Evolutionary conservation across 2,797 vertebrate genomes (phyloP).

Genomic region (Anomalospiza imberbis): DNA sequence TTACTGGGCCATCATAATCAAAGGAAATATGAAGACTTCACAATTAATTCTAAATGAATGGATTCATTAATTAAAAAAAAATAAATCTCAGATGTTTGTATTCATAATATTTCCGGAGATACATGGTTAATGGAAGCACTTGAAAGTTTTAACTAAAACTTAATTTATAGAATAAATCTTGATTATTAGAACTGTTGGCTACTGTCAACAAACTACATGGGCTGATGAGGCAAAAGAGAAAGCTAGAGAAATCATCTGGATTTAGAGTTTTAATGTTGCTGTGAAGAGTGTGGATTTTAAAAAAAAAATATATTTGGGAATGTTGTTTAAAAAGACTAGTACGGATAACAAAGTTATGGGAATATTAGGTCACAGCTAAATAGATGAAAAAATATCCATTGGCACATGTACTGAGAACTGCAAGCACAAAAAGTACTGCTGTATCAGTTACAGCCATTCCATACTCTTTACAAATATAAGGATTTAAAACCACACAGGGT

Average conservation of each 20-base stretch:
- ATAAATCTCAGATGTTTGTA: not conserved
- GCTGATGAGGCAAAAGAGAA: not conserved
- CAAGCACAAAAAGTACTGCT: not conserved
- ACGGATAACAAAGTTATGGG: not conserved
- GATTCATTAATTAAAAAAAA: not conserved
- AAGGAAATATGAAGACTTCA: constrained; percentile 5
- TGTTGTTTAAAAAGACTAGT: not conserved
- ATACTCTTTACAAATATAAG: not conserved
- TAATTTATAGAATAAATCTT: not conserved
- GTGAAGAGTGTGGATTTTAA: not conserved
- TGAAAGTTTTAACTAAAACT: not conserved
- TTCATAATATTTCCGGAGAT: not conserved
- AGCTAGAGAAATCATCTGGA: not conserved
- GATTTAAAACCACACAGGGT: not conserved
- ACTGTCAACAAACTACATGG: not conserved
- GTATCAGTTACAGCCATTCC: not conserved
- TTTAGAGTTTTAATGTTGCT: not conserved
- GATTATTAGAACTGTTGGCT: not conserved
- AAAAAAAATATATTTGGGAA: not conserved
- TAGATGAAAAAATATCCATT: not conserved
- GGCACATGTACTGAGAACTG: not conserved
- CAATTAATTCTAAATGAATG: not conserved
- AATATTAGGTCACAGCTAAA: not conserved
- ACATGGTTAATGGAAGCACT: not conserved
- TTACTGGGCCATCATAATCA: not conserved